Base-by-base conservation (phyloP, 2,888 invertebrate genomes). In the Osmoderma eremita region DNA sequence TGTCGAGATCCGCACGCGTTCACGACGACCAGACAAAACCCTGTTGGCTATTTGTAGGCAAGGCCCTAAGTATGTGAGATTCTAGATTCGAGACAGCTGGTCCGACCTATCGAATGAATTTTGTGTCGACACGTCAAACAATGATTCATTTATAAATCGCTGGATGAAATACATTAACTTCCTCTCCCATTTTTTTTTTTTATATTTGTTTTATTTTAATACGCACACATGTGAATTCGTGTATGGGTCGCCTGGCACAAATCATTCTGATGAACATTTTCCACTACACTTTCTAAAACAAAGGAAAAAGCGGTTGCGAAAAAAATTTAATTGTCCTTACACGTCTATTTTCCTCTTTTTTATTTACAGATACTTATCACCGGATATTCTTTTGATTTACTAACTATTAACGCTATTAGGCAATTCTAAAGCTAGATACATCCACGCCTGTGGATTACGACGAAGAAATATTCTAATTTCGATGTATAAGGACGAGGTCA, bases 201-300 rank as follows among this genome's bases (percentile, higher is more conserved):
- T 30, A 3, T 30, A 10, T 8, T 8, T 30, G 30, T 30, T 30
- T 30, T 30, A 30, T 30, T 30, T 6, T 30, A 30, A 8, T 48
- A 10, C 20, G 12, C 20, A 13, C 1, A 18, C 12, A 20, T 30
- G 2, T 48, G 24, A 45, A n/a, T n/a, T n/a, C n/a, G n/a, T n/a
- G n/a, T n/a, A n/a, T n/a, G n/a, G n/a, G n/a, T n/a, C n/a, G n/a
- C n/a, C n/a, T n/a, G n/a, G n/a, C n/a, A n/a, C n/a, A 45, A 30
- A 58, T 58, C 45, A 39, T 58, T 45, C 8, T 30, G 42, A 45
- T 42, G 41, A 58, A n/a, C 42, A 45, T 58, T 58, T 58, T 45
- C 58, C 58, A 45, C 45, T 45, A 58, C 58, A 58, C 58, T 58
- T 58, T 58, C 58, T 58, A 56, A 38, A 42, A 42, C 10, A 49